Percentiles rank a stretch among this genome's conserved stretches.
Conservation (phyloP, 2,113 vertebrate species). For the Pogona vitticeps region DNA sequence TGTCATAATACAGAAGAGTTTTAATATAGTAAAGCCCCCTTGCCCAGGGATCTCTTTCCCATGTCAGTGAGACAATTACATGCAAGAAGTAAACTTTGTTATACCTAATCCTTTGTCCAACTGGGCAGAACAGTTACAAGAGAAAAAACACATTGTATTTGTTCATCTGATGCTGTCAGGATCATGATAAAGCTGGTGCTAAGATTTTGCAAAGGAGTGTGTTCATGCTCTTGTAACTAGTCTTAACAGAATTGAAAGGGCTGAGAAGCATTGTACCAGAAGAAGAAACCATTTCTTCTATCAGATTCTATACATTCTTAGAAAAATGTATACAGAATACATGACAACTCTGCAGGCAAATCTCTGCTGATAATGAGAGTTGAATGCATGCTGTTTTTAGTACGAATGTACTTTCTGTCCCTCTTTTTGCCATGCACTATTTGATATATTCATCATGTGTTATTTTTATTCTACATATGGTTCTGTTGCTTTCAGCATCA, state of each 20-base stretch:
- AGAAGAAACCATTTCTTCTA: background rate
- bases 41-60: background rate
- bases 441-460: background rate
- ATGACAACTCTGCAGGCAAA: conserved; percentile 5
- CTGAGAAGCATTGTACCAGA: background rate
- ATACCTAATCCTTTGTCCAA: background rate
- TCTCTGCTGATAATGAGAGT: background rate
- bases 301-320: background rate
- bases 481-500: conserved; percentile 9
- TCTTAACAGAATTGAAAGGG: conserved; percentile 7
- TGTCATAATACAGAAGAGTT: background rate
- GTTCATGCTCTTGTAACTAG: background rate
- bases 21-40: background rate
- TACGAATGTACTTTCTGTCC: background rate
- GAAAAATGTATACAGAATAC: background rate
- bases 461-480: conserved; percentile 23
- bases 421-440: conserved; percentile 5
- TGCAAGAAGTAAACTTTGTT: background rate
- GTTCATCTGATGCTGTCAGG: conserved; percentile 1
- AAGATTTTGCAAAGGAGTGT: conserved; percentile 16
- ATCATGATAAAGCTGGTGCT: background rate
- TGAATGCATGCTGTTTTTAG: conserved; percentile 15
- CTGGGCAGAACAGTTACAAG: background rate
- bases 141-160: background rate
- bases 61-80: background rate